Percentiles rank a stretch among this genome's conserved stretches.
Conservation (phyloP, 2,113 vertebrate genomes). For the Elanoides forficatus region DNA sequence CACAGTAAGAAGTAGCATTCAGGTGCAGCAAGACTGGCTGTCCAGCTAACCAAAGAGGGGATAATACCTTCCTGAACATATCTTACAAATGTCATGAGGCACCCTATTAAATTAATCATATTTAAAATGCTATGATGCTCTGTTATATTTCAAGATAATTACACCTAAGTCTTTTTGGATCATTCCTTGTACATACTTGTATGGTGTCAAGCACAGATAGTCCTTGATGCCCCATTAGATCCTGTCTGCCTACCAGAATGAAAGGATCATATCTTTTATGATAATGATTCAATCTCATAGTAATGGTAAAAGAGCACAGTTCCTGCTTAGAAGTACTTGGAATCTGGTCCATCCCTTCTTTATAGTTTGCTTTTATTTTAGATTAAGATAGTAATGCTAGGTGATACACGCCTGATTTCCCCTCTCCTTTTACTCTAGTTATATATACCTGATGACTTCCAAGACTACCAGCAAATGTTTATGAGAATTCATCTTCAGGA, state of each 20-base stretch:
- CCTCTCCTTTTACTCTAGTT: neutral
- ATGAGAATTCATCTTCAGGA: neutral
- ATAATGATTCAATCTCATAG: neutral
- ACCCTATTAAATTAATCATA: neutral
- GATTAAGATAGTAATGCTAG: neutral
- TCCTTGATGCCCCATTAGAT: neutral
- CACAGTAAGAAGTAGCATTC: neutral
- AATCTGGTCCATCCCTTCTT: neutral
- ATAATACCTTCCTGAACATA: neutral
- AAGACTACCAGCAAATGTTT: neutral
- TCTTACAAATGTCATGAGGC: neutral
- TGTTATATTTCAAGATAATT: neutral
- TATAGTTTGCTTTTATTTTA: neutral
- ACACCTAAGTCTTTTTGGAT: neutral
- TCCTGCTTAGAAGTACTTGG: neutral
- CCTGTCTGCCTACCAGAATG: neutral
- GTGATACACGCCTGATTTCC: neutral
- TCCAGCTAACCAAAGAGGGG: neutral
- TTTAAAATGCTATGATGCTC: neutral
- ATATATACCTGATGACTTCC: neutral
- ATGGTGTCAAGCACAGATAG: neutral
- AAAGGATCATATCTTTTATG: fast-evolving
- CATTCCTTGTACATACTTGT: neutral
- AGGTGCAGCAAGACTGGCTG: neutral
- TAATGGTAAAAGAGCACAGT: neutral